phyloP scores from a whole-genome alignment of 2,113 vertebrate genomes.

The Thermophis baileyi region DNA sequence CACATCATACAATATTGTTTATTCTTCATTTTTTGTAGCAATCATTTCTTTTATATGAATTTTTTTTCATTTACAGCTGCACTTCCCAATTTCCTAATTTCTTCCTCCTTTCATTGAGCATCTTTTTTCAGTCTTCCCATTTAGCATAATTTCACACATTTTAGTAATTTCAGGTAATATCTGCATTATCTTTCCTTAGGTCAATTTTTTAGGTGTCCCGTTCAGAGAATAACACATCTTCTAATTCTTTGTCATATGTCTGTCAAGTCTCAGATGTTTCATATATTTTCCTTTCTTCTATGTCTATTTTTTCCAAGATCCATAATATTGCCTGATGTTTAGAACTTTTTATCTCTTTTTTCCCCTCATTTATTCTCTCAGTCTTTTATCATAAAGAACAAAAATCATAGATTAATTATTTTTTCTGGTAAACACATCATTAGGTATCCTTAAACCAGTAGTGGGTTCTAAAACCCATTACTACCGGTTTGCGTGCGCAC shows the following conservation, averaged over 20 bases:
- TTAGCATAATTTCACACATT: background rate
- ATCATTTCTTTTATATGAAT: background rate
- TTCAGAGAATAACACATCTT: background rate
- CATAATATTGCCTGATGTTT: background rate
- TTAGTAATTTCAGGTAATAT: background rate
- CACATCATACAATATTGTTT: background rate
- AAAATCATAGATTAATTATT: background rate
- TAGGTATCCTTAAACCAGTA: background rate
- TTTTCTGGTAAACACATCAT: background rate
- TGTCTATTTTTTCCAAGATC: background rate
- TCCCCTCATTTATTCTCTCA: background rate
- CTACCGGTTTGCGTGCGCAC: no score
- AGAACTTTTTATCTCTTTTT: background rate
- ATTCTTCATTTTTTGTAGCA: background rate
- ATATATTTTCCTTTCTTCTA: background rate
- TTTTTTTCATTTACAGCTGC: background rate
- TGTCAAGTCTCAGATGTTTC: background rate
- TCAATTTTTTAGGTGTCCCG: background rate
- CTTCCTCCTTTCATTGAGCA: background rate
- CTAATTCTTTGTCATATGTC: background rate
- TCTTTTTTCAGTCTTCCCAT: background rate
- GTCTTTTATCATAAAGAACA: background rate
- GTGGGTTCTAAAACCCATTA: no score
- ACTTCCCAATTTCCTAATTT: background rate
- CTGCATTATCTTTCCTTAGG: background rate